phyloP scores from a whole-genome alignment of 1,140 invertebrate genomes.

The Metopolophium dirhodum region DNA sequence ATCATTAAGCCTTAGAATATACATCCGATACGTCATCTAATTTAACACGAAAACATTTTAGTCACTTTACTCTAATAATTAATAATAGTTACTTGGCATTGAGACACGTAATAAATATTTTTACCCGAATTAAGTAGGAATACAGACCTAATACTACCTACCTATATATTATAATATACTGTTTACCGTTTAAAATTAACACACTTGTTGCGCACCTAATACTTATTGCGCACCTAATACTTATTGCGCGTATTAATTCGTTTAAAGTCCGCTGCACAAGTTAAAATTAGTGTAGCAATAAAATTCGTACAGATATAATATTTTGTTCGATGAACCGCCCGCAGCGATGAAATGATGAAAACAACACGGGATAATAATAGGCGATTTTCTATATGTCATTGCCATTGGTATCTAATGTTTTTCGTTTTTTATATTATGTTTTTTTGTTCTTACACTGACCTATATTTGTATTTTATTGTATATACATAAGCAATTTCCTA shows the following conservation, averaged over 20 bases:
- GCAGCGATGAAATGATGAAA: not conserved
- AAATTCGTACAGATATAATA: not conserved
- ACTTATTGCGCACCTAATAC: not conserved
- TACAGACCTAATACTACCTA: no score
- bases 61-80: not conserved
- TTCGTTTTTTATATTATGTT: not conserved
- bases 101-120: no score
- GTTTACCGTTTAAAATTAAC: not conserved
- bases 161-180: no score
- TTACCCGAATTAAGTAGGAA: no score
- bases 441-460: not conserved
- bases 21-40: not conserved
- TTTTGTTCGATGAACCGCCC: not conserved
- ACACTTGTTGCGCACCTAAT: not conserved
- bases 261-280: not conserved
- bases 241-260: not conserved
- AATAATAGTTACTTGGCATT: not conserved
- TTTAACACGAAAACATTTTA: not conserved
- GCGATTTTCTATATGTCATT: not conserved
- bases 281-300: not conserved
- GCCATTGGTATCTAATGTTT: not conserved
- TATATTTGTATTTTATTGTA: not conserved
- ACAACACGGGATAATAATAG: not conserved
- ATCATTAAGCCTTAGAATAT: not conserved
- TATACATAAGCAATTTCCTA: not conserved